A percentile compares a stretch with the other conserved stretches of the same genome.
Evolutionary conservation across 2,888 invertebrate species (phyloP).

Genomic region (Hymenopus coronatus): DNA sequence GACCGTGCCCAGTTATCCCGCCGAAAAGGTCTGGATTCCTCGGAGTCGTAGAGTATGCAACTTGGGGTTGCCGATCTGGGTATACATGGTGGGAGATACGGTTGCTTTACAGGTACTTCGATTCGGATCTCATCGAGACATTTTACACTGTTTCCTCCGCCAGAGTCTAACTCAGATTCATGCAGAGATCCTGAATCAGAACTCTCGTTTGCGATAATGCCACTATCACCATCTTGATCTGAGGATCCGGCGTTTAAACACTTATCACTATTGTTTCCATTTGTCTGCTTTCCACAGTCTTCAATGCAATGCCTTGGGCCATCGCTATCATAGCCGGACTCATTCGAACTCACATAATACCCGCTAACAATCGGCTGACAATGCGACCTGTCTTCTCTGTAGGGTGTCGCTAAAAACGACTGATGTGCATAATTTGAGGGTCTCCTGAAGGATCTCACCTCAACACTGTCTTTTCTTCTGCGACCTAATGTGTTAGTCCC

Average conservation of each 20-base stretch:
- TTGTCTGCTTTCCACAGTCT: not conserved
- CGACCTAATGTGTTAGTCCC: slow-evolving; percentile 46
- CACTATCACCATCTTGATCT: slow-evolving; percentile 45
- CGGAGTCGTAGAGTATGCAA: not conserved
- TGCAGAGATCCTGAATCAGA: slow-evolving; percentile 43
- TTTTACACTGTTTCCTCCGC: not conserved
- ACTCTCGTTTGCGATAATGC: slow-evolving; percentile 39
- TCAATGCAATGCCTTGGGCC: slow-evolving; percentile 49
- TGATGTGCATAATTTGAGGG: slow-evolving; percentile 20
- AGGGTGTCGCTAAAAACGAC: slow-evolving; percentile 29
- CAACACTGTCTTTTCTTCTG: slow-evolving; percentile 32
- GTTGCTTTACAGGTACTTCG: not conserved
- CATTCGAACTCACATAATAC: slow-evolving; percentile 75
- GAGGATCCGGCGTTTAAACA: slow-evolving; percentile 40
- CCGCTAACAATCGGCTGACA: slow-evolving; percentile 28
- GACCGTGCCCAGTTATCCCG: slow-evolving; percentile 32
- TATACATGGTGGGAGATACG: slow-evolving; percentile 9
- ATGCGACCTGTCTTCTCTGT: slow-evolving; percentile 20
- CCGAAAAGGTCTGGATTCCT: slow-evolving; percentile 28
- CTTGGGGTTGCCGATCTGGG: slow-evolving; percentile 27
- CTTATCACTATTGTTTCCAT: slow-evolving; percentile 28
- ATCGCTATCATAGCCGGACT: slow-evolving; percentile 81
- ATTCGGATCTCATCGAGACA: not conserved
- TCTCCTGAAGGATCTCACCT: slow-evolving; percentile 6
- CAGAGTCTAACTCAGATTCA: slow-evolving; percentile 44